Conservation (phyloP, 2,888 invertebrate species). For the Drosophila prostipennis region DNA sequence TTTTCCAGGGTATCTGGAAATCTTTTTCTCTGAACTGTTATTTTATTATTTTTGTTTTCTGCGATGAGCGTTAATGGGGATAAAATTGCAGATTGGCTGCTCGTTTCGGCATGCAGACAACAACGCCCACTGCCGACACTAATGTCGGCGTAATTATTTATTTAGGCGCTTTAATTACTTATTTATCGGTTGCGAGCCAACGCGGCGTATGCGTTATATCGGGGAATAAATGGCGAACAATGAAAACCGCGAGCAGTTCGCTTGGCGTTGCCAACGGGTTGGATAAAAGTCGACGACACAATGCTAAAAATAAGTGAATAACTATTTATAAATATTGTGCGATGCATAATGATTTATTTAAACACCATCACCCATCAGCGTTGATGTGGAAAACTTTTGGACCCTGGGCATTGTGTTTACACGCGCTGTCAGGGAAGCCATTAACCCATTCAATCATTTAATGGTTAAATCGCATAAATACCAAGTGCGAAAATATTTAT, state of each 20-base stretch:
- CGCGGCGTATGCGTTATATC: conserved; percentile 62
- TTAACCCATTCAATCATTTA: conserved; percentile 43
- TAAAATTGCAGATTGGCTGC: conserved; percentile 30
- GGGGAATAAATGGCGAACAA: conserved; percentile 39
- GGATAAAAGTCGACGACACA: conserved; percentile 62
- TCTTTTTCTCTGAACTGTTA: not conserved
- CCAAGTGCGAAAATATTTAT: conserved; percentile 46
- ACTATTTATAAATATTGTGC: conserved; percentile 35
- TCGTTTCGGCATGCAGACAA: conserved; percentile 25
- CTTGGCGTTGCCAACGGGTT: conserved; percentile 13
- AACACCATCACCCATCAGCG: conserved; percentile 12
- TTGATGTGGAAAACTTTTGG: conserved; percentile 22
- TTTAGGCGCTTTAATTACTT: conserved; percentile 72
- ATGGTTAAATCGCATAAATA: conserved; percentile 32
- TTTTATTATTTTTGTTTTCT: conserved; percentile 8
- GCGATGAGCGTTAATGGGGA: conserved; percentile 23
- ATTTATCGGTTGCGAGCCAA: conserved; percentile 58
- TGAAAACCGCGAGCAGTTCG: conserved; percentile 4
- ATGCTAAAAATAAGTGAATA: conserved; percentile 48
- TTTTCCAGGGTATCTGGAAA: conserved; percentile 5
- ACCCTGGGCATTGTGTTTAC: conserved; percentile 30
- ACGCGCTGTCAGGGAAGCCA: conserved; percentile 21
- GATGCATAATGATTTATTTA: conserved; percentile 28
- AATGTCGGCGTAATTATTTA: conserved; percentile 65
- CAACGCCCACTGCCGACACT: conserved; percentile 34